These are phyloP conservation scores for Drosophila ogumai DNA, from an alignment of 1,140 invertebrate genomes.

Conservation along the genomic window DNA sequence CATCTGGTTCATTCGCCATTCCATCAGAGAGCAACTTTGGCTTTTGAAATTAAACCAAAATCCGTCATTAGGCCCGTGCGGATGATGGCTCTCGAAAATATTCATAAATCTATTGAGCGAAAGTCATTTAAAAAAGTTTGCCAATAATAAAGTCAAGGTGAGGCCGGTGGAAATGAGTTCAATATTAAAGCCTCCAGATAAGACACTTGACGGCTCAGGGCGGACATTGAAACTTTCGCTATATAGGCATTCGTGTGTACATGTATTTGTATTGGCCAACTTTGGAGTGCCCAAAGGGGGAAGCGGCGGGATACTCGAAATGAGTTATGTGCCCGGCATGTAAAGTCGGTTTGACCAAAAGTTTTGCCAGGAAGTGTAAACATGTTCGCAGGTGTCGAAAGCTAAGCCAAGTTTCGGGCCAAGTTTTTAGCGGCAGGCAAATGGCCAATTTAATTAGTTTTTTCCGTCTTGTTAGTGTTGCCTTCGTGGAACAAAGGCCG, in stretches of 20 bases:
- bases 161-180: constrained; percentile 15
- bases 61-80: constrained; percentile 23
- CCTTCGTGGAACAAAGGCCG: constrained; percentile 36
- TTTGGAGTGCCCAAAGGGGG: constrained; percentile 30
- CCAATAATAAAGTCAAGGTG: constrained; percentile 52
- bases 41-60: constrained; percentile 15
- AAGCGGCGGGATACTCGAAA: constrained; percentile 37
- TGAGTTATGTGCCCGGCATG: constrained; percentile 70
- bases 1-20: constrained; percentile 2
- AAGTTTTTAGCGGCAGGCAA: constrained; percentile 41
- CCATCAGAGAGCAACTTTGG: background rate
- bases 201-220: background rate
- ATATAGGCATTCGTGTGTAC: constrained; percentile 14
- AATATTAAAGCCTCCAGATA: constrained; percentile 36
- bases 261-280: constrained; percentile 23
- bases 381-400: constrained; percentile 66
- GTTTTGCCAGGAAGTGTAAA: constrained; percentile 53
- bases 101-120: constrained; percentile 42
- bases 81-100: constrained; percentile 23
- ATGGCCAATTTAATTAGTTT: constrained; percentile 72
- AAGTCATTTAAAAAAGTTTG: constrained; percentile 61
- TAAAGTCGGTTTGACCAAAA: constrained; percentile 50
- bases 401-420: constrained; percentile 39
- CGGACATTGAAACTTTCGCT: constrained; percentile 26
- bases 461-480: constrained; percentile 28